Evolutionary conservation across 2,797 vertebrate species (phyloP), one percentile per base, ranked within the genome.

Genomic region (Tachyglossus aculeatus): DNA sequence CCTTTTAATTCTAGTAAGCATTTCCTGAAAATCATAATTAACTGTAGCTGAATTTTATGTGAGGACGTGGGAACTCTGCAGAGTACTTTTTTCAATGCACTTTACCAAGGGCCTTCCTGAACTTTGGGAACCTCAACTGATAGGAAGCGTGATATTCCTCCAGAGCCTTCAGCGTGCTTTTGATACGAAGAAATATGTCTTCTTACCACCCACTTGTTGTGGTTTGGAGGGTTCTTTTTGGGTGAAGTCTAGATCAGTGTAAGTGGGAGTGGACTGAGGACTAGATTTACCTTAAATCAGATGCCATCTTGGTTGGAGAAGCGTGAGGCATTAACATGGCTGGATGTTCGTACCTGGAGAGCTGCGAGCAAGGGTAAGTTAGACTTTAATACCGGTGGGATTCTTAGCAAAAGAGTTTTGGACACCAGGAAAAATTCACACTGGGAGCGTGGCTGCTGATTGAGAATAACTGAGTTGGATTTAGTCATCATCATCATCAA

Each of bases 261-360:
- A 32, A n/a, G 19, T 57, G 39, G 65, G 39, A 67, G 44, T 58
- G 55, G 62, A 71, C 48, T 71, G 47, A 40, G 55, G 58, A 55
- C 78, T 53, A 39, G 29, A 37, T 63, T 37, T 48, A 15, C 14
- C 9, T 48, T 48, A 16, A 27, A 18, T 48, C 45, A 29, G 6
- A 48, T 18, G 9, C n/a, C n/a, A n/a, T n/a, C n/a, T n/a, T n/a
- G n/a, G n/a, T n/a, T n/a, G n/a, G n/a, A n/a, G n/a, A n/a, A n/a
- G n/a, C n/a, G n/a, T n/a, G n/a, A n/a, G n/a, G n/a, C n/a, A n/a
- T n/a, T n/a, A n/a, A n/a, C n/a, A n/a, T n/a, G n/a, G n/a, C n/a
- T n/a, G n/a, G n/a, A n/a, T n/a, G n/a, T n/a, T n/a, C n/a, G n/a
- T n/a, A n/a, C n/a, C n/a, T n/a, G n/a, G n/a, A 61, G 34, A 39